phyloP scores from a whole-genome alignment of 2,797 vertebrate species.

The Cyprinodon diabolis region DNA sequence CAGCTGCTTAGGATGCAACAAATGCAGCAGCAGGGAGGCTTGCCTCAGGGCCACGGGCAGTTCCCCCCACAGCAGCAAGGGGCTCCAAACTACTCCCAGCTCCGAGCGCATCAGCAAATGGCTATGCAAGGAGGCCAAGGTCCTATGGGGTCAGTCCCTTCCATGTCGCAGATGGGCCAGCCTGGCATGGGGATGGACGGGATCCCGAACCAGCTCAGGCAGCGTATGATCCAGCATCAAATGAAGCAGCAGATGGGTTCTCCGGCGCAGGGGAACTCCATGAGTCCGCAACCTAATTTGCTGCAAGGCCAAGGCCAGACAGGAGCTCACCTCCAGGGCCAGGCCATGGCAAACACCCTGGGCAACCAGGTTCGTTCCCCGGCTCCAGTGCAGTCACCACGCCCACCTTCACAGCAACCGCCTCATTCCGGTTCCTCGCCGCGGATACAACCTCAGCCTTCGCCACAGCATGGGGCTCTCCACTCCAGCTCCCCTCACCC shows the following conservation, averaged over 20 bases:
- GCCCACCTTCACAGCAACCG: conserved; percentile 93
- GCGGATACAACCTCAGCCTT: conserved; percentile 94
- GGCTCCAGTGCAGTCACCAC: conserved; percentile 94
- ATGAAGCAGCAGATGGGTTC: conserved; percentile 94
- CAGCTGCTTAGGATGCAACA: conserved; percentile 84
- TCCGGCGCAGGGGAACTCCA: conserved; percentile 89
- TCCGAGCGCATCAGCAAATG: conserved; percentile 88
- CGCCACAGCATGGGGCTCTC: conserved; percentile 89
- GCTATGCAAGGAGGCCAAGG: conserved; percentile 85
- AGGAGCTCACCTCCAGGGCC: conserved; percentile 87
- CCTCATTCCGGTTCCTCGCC: conserved; percentile 99
- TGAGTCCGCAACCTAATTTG: conserved; percentile 97
- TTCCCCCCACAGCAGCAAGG: conserved; percentile 79
- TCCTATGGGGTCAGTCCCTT: conserved; percentile 91
- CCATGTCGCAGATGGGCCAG: conserved; percentile 89
- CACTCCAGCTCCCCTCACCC: conserved; percentile 96
- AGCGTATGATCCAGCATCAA: conserved; percentile 83
- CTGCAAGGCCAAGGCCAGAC: conserved; percentile 90
- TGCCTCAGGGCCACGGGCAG: conserved; percentile 80
- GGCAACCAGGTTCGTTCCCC: conserved; percentile 97
- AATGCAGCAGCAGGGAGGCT: conserved; percentile 82
- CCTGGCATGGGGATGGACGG: conserved; percentile 90
- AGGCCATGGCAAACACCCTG: conserved; percentile 89
- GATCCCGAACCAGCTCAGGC: conserved; percentile 84
- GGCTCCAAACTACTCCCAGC: conserved; percentile 84